Base-by-base conservation (phyloP, 53 echinoderm and acorn worm species). In the Actinopyga echinites region DNA sequence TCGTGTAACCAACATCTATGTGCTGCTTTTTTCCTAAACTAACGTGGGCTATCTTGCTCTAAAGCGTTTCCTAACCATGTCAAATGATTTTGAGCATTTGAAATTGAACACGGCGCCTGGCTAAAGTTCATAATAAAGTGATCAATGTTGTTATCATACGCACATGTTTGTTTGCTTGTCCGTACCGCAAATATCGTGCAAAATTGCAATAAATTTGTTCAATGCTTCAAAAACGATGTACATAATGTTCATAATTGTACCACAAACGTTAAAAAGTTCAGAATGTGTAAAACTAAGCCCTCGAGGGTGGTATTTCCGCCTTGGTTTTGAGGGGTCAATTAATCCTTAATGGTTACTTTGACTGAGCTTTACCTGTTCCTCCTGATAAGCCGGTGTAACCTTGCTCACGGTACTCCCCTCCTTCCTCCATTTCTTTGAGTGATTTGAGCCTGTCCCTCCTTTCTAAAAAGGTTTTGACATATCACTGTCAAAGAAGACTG, bases 381-480 rank as follows among this genome's bases (percentile, higher is more conserved):
- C 78, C 78, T 78, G 78, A 78, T 78, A 78, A 78, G 78, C 78
- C 78, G 57, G 55, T 32, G 53, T 78, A 78, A 78, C 78, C 57
- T 71, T 71, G 71, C 78, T 78, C 78, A 56, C 55, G 21, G 57
- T 29, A 56, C 15, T 78, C 78, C 55, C 29, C 55, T 78, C 57
- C 78, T 78, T 54, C 78, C 33, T 28, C 78, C 78, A 78, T 78
- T 49, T 52, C 9, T 56, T 28, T 62, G 49, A 49, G 49, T 24
- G 26, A 10, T 55, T 52, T 54, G 24, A 20, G 9, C 33, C 55
- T 56, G 54, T 78, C 52, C 34, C 78, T n/a, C 71, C 71, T n/a
- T 26, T 44, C 26, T 71, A 30, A 37, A 71, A 25, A 35, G 38
- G 25, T 20, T 44, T n/a, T 8, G 38, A 21, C 24, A 34, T 71